A percentile compares a stretch with the other conserved stretches of the same genome.
Evolutionary conservation across 2,797 vertebrate genomes (phyloP).

Genomic region (Tapera naevia): DNA sequence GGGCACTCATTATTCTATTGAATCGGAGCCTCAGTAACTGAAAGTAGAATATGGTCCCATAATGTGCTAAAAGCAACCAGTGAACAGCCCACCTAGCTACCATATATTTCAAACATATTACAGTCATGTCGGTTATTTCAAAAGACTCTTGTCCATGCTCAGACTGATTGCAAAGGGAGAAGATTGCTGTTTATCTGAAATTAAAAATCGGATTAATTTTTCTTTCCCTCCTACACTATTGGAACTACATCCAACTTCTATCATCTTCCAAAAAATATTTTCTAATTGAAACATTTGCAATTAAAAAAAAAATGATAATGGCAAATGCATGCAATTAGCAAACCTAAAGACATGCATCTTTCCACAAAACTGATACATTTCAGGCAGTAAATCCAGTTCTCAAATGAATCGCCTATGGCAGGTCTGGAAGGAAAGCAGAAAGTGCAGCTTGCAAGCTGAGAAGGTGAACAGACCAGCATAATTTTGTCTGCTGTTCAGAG

Average conservation of each 20-base stretch:
- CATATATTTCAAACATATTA: background rate
- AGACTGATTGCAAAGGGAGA: background rate
- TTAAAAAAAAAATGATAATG: background rate
- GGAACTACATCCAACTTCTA: constrained; percentile 22
- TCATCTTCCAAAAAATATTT: constrained; percentile 36
- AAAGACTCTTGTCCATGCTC: background rate
- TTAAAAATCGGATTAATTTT: constrained; percentile 54
- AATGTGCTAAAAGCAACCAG: background rate
- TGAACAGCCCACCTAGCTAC: background rate
- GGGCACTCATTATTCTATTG: background rate
- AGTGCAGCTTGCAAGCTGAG: background rate
- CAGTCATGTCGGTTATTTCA: background rate
- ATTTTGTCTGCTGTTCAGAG: background rate
- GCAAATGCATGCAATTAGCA: background rate
- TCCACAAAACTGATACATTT: background rate
- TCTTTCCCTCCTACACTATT: background rate
- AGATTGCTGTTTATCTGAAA: constrained; percentile 55
- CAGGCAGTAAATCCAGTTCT: background rate
- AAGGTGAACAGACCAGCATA: background rate
- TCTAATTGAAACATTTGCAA: constrained; percentile 27
- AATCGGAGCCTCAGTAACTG: background rate
- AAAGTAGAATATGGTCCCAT: background rate
- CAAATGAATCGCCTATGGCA: rapidly evolving
- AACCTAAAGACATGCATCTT: background rate
- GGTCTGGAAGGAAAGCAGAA: background rate